These are phyloP conservation scores for Gopherus flavomarginatus DNA, from an alignment of 2,113 vertebrate genomes.

Conservation along the genomic window DNA sequence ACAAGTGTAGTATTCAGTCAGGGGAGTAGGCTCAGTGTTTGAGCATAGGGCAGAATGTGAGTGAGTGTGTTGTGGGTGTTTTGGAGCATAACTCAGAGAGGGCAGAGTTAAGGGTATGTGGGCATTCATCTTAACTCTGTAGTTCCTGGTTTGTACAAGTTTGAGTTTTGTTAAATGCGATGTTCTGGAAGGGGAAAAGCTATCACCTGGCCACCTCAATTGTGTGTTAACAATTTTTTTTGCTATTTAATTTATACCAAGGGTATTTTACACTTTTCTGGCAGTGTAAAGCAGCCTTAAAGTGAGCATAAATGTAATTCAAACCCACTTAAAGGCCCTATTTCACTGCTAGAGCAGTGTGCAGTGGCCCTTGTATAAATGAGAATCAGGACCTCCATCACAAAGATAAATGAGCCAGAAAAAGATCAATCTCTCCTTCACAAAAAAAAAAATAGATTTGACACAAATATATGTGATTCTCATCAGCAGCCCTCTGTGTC, in stretches of 20 bases:
- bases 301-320: conserved; percentile 1
- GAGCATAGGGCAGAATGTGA: neutral
- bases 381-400: conserved; percentile 33
- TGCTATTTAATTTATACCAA: neutral
- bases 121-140: neutral
- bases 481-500: neutral
- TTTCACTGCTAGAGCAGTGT: conserved; percentile 20
- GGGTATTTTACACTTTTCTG: conserved; percentile 11
- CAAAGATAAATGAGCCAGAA: neutral
- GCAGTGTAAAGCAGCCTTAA: conserved; percentile 30
- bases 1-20: neutral
- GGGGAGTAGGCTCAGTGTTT: neutral
- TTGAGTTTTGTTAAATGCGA: neutral
- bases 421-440: neutral
- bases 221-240: neutral
- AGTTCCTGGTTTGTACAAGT: neutral
- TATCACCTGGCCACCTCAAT: neutral
- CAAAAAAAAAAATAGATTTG: neutral
- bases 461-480: neutral
- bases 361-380: conserved; percentile 18
- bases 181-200: neutral
- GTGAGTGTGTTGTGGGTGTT: neutral
- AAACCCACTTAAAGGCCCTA: conserved; percentile 32
- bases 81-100: neutral
- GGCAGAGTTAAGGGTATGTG: neutral